Base-by-base conservation (phyloP, 2,113 vertebrate genomes). In the Pan paniscus region DNA sequence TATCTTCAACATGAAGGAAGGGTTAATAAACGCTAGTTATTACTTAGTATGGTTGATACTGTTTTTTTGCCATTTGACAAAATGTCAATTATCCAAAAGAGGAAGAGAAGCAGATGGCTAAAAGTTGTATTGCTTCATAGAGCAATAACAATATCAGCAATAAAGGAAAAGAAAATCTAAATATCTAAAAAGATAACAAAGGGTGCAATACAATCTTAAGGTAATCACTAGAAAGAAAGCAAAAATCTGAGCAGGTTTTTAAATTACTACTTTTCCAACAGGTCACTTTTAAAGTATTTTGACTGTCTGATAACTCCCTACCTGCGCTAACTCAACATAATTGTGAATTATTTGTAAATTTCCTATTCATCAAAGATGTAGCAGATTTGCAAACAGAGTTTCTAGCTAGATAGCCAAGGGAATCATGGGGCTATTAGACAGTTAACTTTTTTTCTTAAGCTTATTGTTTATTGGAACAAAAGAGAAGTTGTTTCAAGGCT, bases 401-500 rank as follows among this genome's bases (percentile, higher is more conserved):
- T 14, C 73, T 9, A 46, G 52, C 43, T 32, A n/a, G 30, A 46
- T 18, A 81, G 50, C 32, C 75, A 52, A 40, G 67, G 50, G n/a
- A 38, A 72, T 35, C 46, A 40, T 5, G 20, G 35, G 70, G 84
- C 48, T 11, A 25, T 17, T 8, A 40, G 38, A 67, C 46, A 80
- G 52, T 9, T 55, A 55, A 59, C 1, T 27, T 35, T 73, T n/a
- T 94, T 43, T 61, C 55, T 46, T 35, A 25, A 85, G 76, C 20
- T 91, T 20, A 68, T 61, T 76, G 35, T 94, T 92, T 90, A 40
- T 57, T 30, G 40, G 70, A 96, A 96, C 76, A 52, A 80, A 95
- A 40, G 23, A 93, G 83, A 81, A 46, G 25, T 85, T 57, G 43
- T 85, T 90, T 57, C 20, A 84, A 61, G n/a, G 57, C 18, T 35